Base-by-base conservation (phyloP, 2,888 invertebrate genomes). In the Acrobasis suavella region DNA sequence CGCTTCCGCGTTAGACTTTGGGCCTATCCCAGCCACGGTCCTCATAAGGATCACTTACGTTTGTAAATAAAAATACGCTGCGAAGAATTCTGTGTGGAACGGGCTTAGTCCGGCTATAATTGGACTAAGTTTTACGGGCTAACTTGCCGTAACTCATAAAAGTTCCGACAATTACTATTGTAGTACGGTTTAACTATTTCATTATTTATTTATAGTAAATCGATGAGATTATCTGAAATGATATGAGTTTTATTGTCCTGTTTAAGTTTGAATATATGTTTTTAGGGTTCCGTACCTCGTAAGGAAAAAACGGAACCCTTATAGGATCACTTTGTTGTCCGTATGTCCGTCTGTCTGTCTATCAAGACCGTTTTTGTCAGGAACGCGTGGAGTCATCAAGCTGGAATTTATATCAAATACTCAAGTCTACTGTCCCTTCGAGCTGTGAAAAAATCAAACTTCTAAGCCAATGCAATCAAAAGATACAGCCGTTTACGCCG, bases 11-110 rank as follows among this genome's bases (percentile, higher is more conserved):
- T 7, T 32, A 32, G 32, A 2, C 32, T 32, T 32, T 32, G n/a
- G n/a, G 37, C 5, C 9, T 38, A 10, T 54, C 50, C 38, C 7
- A 15, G 8, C 38, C 12, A 7, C 14, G n/a, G 8, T 0, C 38
- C n/a, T n/a, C n/a, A n/a, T 22, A 22, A 22, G 58, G 58, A 16
- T 22, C 58, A 58, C 49, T n/a, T 50, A 50, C 49, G 50, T 50
- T 60, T 17, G 60, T 50, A 60, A 50, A 51, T 51, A 50, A 50
- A 60, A 60, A 60, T 51, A 50, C 54, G 54, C 37, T 54, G 37
- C 15, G 15, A 50, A 37, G 37, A 2, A 12, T 51, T 51, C 50
- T 59, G 37, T n/a, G n/a, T 60, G 37, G 16, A 60, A 39, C 50
- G 59, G 50, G 38, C 37, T 50, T 51, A 60, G 60, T 51, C 39